Base-by-base conservation (phyloP, 2,888 invertebrate species). In the Polyommatus icarus region DNA sequence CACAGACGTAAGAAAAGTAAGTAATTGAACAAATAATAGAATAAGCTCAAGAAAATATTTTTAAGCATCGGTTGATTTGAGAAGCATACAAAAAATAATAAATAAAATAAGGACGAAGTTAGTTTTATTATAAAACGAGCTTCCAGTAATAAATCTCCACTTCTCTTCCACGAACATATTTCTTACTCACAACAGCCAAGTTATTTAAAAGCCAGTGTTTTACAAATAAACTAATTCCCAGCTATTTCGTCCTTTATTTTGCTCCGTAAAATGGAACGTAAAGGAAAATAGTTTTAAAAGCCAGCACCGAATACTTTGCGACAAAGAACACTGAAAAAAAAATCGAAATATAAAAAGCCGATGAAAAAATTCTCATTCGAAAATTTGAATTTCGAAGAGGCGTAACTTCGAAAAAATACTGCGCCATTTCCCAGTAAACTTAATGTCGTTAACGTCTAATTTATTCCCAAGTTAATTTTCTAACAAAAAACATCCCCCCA, bases 201-300 rank as follows among this genome's bases (percentile, higher is more conserved):
- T 73, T 73, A 46, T 73, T 73, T 75, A 75, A 50, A 50, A 75
- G 75, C 75, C 46, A 50, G 12, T 73, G 73, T 73, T 73, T 46
- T 50, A 54, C 46, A 73, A 73, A 75, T 75, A 75, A 75, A 75
- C 75, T 75, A 46, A 73, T 73, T 46, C 46, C 20, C 18, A 15
- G 75, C 75, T 50, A 75, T 75, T 46, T 54, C 75, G 54, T 54
- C 46, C 75, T 24, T 54, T 54, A 50, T 75, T 75, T 73, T 50
- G 46, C 54, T 54, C 3, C 75, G 75, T 50, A 75, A 75, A 73
- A 75, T 50, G 75, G 50, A 29, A 54, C 75, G 75, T 12, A 75
- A 75, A 75, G 54, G 50, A 50, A 54, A 75, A 75, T 75, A 75
- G 75, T 75, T 75, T 75, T 54, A 29, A 75, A 75, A 75, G 50